Conservation (phyloP, 2,888 invertebrate species). For the Platerodrilus igneus region DNA sequence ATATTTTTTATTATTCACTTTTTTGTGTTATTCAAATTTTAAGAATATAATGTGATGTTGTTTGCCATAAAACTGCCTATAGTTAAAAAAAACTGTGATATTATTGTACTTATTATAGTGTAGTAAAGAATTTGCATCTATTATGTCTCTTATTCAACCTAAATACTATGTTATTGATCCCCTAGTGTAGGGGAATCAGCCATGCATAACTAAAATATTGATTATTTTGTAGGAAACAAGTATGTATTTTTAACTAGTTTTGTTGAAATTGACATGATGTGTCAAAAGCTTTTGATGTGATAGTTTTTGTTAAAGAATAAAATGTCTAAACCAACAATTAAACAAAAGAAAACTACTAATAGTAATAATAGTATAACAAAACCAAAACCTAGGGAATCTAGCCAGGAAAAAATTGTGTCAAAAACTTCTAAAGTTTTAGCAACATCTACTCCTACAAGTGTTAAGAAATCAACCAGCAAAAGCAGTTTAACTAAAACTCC, state of each 20-base stretch:
- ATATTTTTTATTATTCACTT: conserved; percentile 10
- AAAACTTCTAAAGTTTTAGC: conserved; percentile 5
- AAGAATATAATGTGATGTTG: too few species aligned
- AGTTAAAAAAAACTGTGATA: too few species aligned
- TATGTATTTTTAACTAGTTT: background rate
- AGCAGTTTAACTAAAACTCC: too few species aligned
- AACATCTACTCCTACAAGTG: background rate
- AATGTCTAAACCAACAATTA: conserved; percentile 1
- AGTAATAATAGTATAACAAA: background rate
- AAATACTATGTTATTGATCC: too few species aligned
- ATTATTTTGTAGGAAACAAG: background rate
- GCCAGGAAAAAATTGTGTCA: conserved; percentile 11
- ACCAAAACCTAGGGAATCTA: conserved; percentile 7
- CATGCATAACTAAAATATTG: background rate
- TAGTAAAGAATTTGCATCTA: too few species aligned
- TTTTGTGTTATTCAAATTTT: background rate
- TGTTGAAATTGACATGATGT: too few species aligned
- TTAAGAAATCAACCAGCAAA: conserved; percentile 5
- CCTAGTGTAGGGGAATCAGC: too few species aligned
- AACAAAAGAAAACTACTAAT: background rate
- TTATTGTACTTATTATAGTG: background rate
- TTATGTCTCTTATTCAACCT: too few species aligned
- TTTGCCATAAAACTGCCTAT: too few species aligned
- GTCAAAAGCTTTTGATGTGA: too few species aligned
- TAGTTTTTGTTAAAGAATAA: background rate